Evolutionary conservation across 2,113 vertebrate species (phyloP), one percentile per base, ranked within the genome.

Genomic region (Donacobius atricapilla): DNA sequence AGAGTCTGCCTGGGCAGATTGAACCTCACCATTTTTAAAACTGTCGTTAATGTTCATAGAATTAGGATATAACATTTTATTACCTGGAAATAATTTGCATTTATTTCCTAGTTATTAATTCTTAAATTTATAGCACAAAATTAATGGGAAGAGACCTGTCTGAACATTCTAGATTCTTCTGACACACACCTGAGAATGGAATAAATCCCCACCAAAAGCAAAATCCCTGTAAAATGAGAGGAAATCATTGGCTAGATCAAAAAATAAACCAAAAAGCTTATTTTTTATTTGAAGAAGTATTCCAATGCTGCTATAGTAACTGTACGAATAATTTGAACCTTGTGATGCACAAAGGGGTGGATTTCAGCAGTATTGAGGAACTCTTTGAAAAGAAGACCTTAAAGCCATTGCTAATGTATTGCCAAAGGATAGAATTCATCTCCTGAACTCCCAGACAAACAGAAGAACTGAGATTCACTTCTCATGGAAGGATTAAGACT

Each of bases 101-200:
- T 66, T 95, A 64, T 93, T 94, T 94, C 54, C 42, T 71, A 60
- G 37, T 64, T 93, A 56, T 66, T 90, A 53, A 68, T 82, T 89
- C n/a, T 47, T 91, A 82, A 45, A 71, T 91, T 96, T 79, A 58
- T 44, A 72, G 76, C 75, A 42, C 12, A 57, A 76, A 73, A 80
- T 9, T 73, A 77, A 24, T 23, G 69, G 28, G 25, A 87, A 84
- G 16, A 31, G 15, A 35, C 45, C 18, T 87, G 13, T n/a, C 15
- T 79, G 53, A 65, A 71, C 23, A 44, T 84, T 94, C 42, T 69
- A 51, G 45, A 72, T 69, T 50, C 12, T 77, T 92, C 51, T 86
- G 79, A 82, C 21, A 30, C 13, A 3, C 35, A 83, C n/a, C 14
- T 88, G 37, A 79, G 81, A 72, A 82, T 30, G 4, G 56, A 90